These are phyloP conservation scores for Hermaeophaga mercurialis DNA, from an alignment of 2,888 invertebrate species.

Conservation along the genomic window DNA sequence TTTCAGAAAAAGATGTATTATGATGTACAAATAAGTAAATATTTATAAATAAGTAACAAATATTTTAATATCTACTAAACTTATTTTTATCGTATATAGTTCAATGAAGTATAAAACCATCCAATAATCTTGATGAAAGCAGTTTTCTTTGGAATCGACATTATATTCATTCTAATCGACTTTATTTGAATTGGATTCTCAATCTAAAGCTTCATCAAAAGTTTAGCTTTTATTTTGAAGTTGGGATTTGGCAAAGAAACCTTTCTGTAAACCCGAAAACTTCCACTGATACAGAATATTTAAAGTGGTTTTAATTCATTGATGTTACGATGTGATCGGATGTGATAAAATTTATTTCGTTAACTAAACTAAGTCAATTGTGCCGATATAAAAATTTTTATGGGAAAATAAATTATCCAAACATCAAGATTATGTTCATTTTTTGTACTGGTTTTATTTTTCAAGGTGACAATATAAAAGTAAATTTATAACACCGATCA, in stretches of 20 bases:
- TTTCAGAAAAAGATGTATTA: too few relatives aligned
- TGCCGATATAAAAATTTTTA: background rate
- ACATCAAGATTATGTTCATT: background rate
- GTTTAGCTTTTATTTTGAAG: background rate
- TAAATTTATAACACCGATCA: background rate
- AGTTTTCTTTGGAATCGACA: too few relatives aligned
- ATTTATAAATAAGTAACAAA: too few relatives aligned
- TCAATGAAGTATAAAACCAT: too few relatives aligned
- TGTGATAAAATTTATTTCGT: too few relatives aligned
- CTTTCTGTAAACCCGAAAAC: background rate
- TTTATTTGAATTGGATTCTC: too few relatives aligned
- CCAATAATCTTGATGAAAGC: too few relatives aligned
- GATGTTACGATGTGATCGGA: too few relatives aligned
- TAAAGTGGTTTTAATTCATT: background rate
- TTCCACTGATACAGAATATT: background rate
- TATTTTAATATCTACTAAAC: too few relatives aligned
- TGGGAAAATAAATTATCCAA: background rate
- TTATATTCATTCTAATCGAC: too few relatives aligned
- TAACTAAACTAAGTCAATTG: background rate
- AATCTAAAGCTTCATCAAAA: conserved; percentile 1
- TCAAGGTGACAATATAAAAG: background rate
- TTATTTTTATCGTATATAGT: too few relatives aligned
- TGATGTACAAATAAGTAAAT: too few relatives aligned
- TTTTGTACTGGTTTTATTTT: background rate
- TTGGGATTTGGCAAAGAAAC: background rate